Conservation (phyloP, 2,888 invertebrate species). For the Polydrusus tereticollis region DNA sequence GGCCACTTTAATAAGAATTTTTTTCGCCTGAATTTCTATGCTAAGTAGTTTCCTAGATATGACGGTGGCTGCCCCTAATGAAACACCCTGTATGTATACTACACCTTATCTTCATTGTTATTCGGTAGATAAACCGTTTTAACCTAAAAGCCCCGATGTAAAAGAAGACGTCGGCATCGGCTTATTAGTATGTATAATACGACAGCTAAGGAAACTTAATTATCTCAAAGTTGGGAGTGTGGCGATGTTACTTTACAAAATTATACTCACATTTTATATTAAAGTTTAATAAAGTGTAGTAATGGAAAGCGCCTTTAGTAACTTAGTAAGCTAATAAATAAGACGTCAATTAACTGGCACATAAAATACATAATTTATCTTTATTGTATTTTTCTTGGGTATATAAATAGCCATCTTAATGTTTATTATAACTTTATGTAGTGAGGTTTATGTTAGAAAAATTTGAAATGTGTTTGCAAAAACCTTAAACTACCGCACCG, state of each 20-base stretch:
- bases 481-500: too few relatives aligned
- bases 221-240: neutral
- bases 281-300: neutral
- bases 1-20: too few relatives aligned
- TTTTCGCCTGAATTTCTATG: too few relatives aligned
- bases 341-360: too few relatives aligned
- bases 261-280: conserved; percentile 3
- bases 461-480: too few relatives aligned
- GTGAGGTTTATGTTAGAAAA: too few relatives aligned
- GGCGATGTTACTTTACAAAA: conserved; percentile 1
- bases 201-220: neutral
- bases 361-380: neutral
- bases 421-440: too few relatives aligned
- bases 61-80: too few relatives aligned
- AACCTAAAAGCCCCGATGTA: neutral
- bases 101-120: neutral
- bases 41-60: too few relatives aligned
- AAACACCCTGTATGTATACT: too few relatives aligned
- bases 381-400: too few relatives aligned
- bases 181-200: neutral
- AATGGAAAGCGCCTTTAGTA: neutral
- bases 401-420: too few relatives aligned
- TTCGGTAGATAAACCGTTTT: neutral
- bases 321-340: neutral
- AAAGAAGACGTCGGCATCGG: neutral